A percentile compares a stretch with the other conserved stretches of the same genome.
These are phyloP conservation scores for Mimas tiliae DNA, from an alignment of 2,888 invertebrate genomes.

Conservation along the genomic window DNA sequence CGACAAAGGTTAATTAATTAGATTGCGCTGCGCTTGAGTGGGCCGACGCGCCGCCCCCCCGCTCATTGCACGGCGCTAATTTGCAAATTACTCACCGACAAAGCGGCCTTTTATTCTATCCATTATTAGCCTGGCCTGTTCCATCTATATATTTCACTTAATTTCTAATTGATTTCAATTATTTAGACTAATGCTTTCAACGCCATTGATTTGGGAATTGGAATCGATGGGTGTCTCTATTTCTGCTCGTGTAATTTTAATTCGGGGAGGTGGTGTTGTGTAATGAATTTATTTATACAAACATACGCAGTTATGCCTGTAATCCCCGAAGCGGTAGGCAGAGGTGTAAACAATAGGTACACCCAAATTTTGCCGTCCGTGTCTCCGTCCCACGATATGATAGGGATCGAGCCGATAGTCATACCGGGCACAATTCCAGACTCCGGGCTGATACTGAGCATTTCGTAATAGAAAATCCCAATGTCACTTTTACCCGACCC, in stretches of 20 bases:
- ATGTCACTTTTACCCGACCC: too few relatives aligned
- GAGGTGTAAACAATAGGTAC: too few relatives aligned
- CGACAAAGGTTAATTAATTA: slow-evolving; percentile 76
- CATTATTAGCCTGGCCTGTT: slow-evolving; percentile 55
- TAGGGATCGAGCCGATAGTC: too few relatives aligned
- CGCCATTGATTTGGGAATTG: background rate
- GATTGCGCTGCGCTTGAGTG: slow-evolving; percentile 73
- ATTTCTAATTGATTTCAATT: slow-evolving; percentile 58
- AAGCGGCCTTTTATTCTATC: slow-evolving; percentile 66
- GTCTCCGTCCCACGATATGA: too few relatives aligned
- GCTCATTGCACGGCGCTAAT: slow-evolving; percentile 72
- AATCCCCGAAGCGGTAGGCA: too few relatives aligned
- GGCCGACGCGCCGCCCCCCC: slow-evolving; percentile 65
- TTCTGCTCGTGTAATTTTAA: background rate
- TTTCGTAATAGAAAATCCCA: too few relatives aligned
- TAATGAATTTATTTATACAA: too few relatives aligned
- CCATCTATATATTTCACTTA: slow-evolving; percentile 62
- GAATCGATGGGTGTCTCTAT: background rate
- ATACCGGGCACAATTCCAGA: too few relatives aligned
- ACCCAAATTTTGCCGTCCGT: too few relatives aligned
- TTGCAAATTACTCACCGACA: slow-evolving; percentile 72
- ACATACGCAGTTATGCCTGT: too few relatives aligned
- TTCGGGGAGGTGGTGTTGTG: background rate
- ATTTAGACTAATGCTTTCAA: slow-evolving; percentile 31
- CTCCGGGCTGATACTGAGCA: too few relatives aligned